Evolutionary conservation across 2,113 vertebrate species (phyloP).

Genomic region (Puma concolor): DNA sequence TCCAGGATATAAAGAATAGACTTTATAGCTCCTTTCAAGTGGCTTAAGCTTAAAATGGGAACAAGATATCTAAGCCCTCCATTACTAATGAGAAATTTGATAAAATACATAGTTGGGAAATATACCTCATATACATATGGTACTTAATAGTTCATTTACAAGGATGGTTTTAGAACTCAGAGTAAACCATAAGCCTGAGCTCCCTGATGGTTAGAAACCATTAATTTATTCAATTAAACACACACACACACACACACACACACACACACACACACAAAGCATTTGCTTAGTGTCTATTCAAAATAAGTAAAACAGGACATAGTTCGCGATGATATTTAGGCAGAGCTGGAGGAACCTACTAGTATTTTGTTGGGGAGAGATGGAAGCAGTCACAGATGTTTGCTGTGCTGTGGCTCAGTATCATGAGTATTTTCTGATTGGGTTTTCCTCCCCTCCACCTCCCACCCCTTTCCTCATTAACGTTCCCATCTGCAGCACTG

Average conservation of each 20-base stretch:
- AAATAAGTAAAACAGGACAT: neutral
- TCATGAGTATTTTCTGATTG: neutral
- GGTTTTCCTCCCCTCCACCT: neutral
- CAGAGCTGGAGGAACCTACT: neutral
- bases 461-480: neutral
- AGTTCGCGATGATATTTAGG: neutral
- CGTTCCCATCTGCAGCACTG: neutral
- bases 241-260: neutral
- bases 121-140: neutral
- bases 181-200: neutral
- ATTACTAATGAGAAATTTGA: neutral
- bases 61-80: neutral
- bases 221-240: neutral
- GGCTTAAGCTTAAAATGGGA: conserved; percentile 16
- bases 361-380: neutral
- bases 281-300: neutral
- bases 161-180: conserved; percentile 16
- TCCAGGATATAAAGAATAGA: conserved; percentile 11
- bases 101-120: neutral
- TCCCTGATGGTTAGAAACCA: conserved; percentile 24
- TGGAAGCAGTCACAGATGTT: neutral
- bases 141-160: neutral
- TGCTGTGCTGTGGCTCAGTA: neutral
- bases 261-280: neutral
- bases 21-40: conserved; percentile 19